A percentile compares a stretch with the other conserved stretches of the same genome.
phyloP scores from a whole-genome alignment of 2,797 vertebrate species.

The Onychomys arenicola region DNA sequence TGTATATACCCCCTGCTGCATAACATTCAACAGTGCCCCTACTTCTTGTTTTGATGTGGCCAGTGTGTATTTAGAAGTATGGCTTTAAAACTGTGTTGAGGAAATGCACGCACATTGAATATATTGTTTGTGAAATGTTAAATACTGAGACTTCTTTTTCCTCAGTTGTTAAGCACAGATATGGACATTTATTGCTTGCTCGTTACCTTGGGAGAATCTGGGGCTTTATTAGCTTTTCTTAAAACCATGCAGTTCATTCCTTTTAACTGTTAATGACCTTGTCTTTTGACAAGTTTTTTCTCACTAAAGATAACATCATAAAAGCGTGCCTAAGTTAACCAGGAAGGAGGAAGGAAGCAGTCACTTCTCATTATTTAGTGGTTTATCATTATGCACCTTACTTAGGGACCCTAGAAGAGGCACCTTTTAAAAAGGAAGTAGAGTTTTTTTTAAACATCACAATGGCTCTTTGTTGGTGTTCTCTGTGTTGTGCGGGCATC shows the following conservation, averaged over 20 bases:
- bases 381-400: constrained; percentile 37
- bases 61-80: constrained; percentile 54
- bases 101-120: constrained; percentile 47
- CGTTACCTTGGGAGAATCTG: constrained; percentile 44
- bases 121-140: constrained; percentile 71
- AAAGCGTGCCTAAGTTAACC: neutral
- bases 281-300: constrained; percentile 41
- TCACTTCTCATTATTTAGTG: neutral
- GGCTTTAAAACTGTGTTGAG: constrained; percentile 39
- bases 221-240: constrained; percentile 42
- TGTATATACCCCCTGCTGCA: neutral
- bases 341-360: constrained; percentile 13
- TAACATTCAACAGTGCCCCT: neutral
- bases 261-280: constrained; percentile 52
- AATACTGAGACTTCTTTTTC: constrained; percentile 11
- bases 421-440: constrained; percentile 65
- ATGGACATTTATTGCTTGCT: neutral
- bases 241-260: constrained; percentile 54
- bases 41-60: constrained; percentile 46
- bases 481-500: constrained; percentile 34
- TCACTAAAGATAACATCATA: constrained; percentile 24
- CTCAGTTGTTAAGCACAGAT: constrained; percentile 53
- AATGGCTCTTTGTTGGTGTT: constrained; percentile 27
- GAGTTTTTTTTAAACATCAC: constrained; percentile 57
- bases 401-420: constrained; percentile 26